phyloP scores from a whole-genome alignment of 2,888 invertebrate species.

The Deroplatys truncata region DNA sequence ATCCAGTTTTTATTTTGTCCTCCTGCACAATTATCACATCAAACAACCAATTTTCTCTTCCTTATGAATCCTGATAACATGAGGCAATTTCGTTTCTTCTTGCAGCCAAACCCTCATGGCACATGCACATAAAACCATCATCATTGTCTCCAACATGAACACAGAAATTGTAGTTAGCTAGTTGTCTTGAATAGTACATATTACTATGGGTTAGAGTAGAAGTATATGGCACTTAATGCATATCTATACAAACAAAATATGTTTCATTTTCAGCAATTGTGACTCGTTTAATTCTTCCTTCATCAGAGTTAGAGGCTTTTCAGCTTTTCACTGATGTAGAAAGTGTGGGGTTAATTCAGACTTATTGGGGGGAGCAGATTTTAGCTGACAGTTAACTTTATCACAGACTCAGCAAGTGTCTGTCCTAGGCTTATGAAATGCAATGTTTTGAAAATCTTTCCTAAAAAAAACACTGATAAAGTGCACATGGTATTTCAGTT shows the following conservation, averaged over 20 bases:
- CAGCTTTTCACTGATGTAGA: neutral
- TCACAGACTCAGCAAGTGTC: too few relatives aligned
- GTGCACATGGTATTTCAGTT: too few relatives aligned
- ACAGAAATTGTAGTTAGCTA: neutral
- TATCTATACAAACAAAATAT: neutral
- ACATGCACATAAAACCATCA: constrained; percentile 33
- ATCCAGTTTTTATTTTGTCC: constrained; percentile 11
- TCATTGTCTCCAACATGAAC: constrained; percentile 23
- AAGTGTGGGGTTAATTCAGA: too few relatives aligned
- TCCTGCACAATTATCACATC: constrained; percentile 3
- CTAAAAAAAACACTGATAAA: too few relatives aligned
- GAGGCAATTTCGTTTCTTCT: constrained; percentile 34
- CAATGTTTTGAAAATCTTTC: too few relatives aligned
- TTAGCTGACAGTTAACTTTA: too few relatives aligned
- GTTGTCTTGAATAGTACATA: neutral
- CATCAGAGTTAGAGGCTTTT: neutral
- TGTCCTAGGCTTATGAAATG: too few relatives aligned
- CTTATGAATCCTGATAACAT: neutral
- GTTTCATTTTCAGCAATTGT: neutral
- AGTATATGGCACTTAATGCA: neutral
- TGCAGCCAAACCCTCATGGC: constrained; percentile 34
- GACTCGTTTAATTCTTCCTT: neutral
- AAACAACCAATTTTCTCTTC: neutral
- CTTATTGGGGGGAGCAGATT: too few relatives aligned
- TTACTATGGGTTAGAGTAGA: neutral